Percentiles rank a stretch among this genome's conserved stretches.
phyloP scores from a whole-genome alignment of 1,140 invertebrate genomes.

The Neodiprion fabricii region DNA sequence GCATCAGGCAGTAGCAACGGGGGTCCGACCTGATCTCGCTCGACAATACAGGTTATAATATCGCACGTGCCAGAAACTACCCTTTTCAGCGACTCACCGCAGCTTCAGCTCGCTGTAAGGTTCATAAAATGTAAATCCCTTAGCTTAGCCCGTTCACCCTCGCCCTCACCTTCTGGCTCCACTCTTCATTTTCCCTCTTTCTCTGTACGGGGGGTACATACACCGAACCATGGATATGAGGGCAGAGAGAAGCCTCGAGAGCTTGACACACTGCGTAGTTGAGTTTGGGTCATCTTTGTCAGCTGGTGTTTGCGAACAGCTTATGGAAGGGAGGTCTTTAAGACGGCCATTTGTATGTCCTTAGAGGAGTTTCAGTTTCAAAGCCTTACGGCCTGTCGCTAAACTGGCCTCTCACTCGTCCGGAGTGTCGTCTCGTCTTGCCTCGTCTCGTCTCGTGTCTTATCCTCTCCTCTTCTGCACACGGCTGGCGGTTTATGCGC shows the following conservation, averaged over 20 bases:
- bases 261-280: not conserved
- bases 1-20: too few species aligned
- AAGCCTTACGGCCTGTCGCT: slow-evolving; percentile 11
- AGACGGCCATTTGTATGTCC: slow-evolving; percentile 14
- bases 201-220: not conserved
- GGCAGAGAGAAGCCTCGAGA: not conserved
- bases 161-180: not conserved
- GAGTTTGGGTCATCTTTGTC: slow-evolving; percentile 13
- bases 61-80: not conserved
- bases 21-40: too few species aligned
- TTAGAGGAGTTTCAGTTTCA: slow-evolving; percentile 10
- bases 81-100: not conserved
- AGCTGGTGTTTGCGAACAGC: slow-evolving; percentile 9
- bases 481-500: not conserved
- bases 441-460: slow-evolving; percentile 24
- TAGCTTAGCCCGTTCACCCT: not conserved
- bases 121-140: slow-evolving; percentile 15
- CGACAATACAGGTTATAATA: not conserved
- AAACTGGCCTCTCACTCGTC: not conserved
- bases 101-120: not conserved
- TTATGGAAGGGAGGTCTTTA: slow-evolving; percentile 8
- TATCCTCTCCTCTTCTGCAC: slow-evolving; percentile 14
- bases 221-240: not conserved
- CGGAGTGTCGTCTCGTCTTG: too few species aligned
- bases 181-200: not conserved